Evolutionary conservation across 2,113 vertebrate genomes (phyloP), one percentile per base, ranked within the genome.

Genomic region (Gallinago media): DNA sequence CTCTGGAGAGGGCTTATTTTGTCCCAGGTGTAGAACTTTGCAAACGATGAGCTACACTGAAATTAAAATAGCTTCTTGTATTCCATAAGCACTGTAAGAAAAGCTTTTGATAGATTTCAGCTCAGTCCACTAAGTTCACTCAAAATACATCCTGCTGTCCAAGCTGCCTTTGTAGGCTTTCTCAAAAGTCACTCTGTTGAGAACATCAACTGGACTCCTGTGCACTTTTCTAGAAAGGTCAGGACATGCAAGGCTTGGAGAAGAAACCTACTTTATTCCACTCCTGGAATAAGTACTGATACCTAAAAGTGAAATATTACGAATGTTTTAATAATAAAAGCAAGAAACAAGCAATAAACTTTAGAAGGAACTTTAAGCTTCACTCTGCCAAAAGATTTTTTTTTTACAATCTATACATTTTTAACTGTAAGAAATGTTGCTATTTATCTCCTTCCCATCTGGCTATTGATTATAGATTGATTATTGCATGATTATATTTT

Each of bases 301-400:
- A 18, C 20, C 8, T 23, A 31, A 76, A 47, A 62, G 4, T 6
- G 5, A 70, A 56, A 42, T 84, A 25, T 40, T 62, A 32, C 4
- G 34, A 55, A 40, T 1, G 2, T 13, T 47, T 56, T 42, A 26
- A 42, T 71, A 50, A 84, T 26, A 71, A 56, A 63, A 49, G 13
- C 40, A 70, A 83, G n/a, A 70, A 77, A 42, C 6, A 49, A 63
- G 16, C 11, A 62, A 31, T 26, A 47, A 26, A 29, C 14, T 36
- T 56, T 11, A 71, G 72, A 71, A 31, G 21, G 18, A 71, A 91
- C 38, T 38, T 38, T 38, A 38, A 77, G 22, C 25, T 31, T 54
- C 9, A 19, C 18, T 22, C 32, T 0, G 0, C 5, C 22, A 36
- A 72, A 40, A 21, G 3, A 21, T 27, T 10, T 25, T 20, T 25